These are phyloP conservation scores for Macrobrachium rosenbergii DNA, from an alignment of 1,140 invertebrate species.

Conservation along the genomic window DNA sequence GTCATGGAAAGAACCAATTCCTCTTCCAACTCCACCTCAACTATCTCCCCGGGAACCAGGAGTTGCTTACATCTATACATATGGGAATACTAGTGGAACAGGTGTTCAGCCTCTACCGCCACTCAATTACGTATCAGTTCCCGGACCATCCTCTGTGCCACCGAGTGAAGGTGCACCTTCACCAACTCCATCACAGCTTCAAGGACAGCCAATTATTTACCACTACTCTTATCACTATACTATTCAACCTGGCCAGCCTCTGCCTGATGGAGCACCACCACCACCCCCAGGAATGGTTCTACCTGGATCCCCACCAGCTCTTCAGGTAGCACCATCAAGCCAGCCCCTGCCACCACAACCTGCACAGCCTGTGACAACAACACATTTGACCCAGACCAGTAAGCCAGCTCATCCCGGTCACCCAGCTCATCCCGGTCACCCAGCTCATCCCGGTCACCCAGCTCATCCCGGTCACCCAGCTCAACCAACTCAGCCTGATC, in stretches of 20 bases:
- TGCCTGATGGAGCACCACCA: slow-evolving; percentile 63
- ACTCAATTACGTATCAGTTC: slow-evolving; percentile 62
- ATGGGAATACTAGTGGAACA: slow-evolving; percentile 46
- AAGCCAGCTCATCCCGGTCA: slow-evolving; percentile 15
- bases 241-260: slow-evolving; percentile 64
- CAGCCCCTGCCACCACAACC: slow-evolving; percentile 24
- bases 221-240: slow-evolving; percentile 67
- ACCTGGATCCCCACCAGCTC: slow-evolving; percentile 44
- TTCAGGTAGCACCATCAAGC: slow-evolving; percentile 56
- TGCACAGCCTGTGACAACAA: slow-evolving; percentile 34
- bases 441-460: slow-evolving; percentile 32
- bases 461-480: slow-evolving; percentile 18
- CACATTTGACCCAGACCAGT: slow-evolving; percentile 26
- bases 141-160: slow-evolving; percentile 49
- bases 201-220: slow-evolving; percentile 64
- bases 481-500: slow-evolving; percentile 27
- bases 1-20: slow-evolving; percentile 65
- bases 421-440: slow-evolving; percentile 16
- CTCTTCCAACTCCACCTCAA: slow-evolving; percentile 65
- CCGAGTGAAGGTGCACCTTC: slow-evolving; percentile 63
- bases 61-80: slow-evolving; percentile 65
- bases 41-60: slow-evolving; percentile 65
- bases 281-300: slow-evolving; percentile 45
- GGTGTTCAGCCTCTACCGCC: slow-evolving; percentile 65
- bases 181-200: slow-evolving; percentile 58